phyloP scores from a whole-genome alignment of 2,888 invertebrate species.

The Drosophila acutilabella region DNA sequence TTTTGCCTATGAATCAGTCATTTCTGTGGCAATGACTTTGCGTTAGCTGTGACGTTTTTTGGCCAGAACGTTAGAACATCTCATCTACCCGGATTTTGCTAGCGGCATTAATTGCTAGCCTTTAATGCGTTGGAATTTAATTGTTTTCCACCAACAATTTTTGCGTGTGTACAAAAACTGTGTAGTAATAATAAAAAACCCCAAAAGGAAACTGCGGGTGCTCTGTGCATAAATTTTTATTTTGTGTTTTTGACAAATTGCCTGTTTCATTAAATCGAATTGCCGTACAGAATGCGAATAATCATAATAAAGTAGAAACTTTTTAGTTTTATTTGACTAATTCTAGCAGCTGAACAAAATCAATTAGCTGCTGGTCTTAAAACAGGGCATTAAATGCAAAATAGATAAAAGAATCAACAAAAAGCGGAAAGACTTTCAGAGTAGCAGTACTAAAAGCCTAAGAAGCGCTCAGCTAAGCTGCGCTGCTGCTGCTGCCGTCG shows the following conservation, averaged over 20 bases:
- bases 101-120: conserved; percentile 52
- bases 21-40: conserved; percentile 39
- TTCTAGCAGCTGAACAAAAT: conserved; percentile 36
- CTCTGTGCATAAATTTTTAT: conserved; percentile 4
- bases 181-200: conserved; percentile 18
- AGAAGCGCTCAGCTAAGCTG: conserved; percentile 8
- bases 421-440: conserved; percentile 50
- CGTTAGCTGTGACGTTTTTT: conserved; percentile 44
- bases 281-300: conserved; percentile 35
- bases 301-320: conserved; percentile 20
- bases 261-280: conserved; percentile 51
- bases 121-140: conserved; percentile 54
- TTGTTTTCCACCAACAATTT: conserved; percentile 50
- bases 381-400: conserved; percentile 23
- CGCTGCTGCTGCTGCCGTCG: conserved; percentile 1
- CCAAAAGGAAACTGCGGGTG: conserved; percentile 41
- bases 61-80: conserved; percentile 33
- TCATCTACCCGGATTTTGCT: conserved; percentile 61
- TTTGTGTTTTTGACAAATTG: conserved; percentile 51
- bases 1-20: conserved; percentile 15
- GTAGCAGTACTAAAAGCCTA: conserved; percentile 25
- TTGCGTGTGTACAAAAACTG: conserved; percentile 31
- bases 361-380: conserved; percentile 57
- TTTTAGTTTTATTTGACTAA: conserved; percentile 31
- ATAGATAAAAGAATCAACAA: conserved; percentile 13